Evolutionary conservation across 37 sponge, comb jelly and placozoan species (phyloP).

Genomic region (Oscarella lobularis): DNA sequence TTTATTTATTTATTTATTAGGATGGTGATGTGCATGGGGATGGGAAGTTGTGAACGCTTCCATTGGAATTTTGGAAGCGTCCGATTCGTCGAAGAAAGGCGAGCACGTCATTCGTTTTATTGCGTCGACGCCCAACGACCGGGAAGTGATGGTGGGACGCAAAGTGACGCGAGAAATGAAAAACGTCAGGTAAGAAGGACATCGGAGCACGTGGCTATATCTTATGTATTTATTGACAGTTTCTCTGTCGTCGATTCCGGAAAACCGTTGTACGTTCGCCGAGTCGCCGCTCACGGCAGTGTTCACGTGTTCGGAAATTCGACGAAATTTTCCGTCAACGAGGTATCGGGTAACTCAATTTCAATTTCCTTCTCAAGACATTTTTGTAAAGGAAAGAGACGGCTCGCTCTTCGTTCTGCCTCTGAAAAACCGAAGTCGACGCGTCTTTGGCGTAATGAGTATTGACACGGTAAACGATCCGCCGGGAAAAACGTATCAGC

Average conservation of each 20-base stretch:
- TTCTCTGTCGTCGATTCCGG: slow-evolving; percentile 32
- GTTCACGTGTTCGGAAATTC: no score
- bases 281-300: slow-evolving; percentile 21
- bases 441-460: slow-evolving; percentile 37
- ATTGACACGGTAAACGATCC: slow-evolving; percentile 35
- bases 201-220: no score
- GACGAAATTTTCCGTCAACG: no score
- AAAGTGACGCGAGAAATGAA: no score
- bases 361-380: no score
- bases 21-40: slow-evolving; percentile 37
- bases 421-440: slow-evolving; percentile 13
- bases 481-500: slow-evolving; percentile 9
- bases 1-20: slow-evolving; percentile 19
- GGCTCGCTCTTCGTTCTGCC: slow-evolving; percentile 63
- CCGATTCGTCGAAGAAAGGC: background rate
- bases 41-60: slow-evolving; percentile 15
- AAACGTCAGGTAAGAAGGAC: no score
- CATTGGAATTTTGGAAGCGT: slow-evolving; percentile 24
- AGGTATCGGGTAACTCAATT: no score
- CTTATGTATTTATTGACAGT: slow-evolving; percentile 41
- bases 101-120: slow-evolving; percentile 8
- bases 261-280: slow-evolving; percentile 34
- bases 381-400: no score
- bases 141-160: slow-evolving; percentile 23
- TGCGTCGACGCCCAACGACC: slow-evolving; percentile 28